Base-by-base conservation (phyloP, 2,797 vertebrate genomes). In the Antennarius maculatus region DNA sequence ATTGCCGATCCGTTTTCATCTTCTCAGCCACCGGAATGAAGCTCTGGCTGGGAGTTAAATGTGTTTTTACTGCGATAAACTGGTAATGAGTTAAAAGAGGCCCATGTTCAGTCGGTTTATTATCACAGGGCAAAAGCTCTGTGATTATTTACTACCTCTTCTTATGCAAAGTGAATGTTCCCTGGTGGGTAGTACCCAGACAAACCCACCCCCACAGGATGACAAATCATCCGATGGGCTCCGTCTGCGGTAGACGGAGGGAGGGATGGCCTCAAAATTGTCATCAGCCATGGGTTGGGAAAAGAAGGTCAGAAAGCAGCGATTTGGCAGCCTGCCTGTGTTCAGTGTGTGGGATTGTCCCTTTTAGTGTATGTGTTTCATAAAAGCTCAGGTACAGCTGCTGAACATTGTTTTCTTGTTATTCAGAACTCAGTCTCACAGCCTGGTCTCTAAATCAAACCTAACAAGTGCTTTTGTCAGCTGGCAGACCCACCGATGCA, bases 301-400 rank as follows among this genome's bases (percentile, higher is more conserved):
- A 86, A 87, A 85, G 73, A 83, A 90, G 89, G 89, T 91, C 89
- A 88, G 77, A 82, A 73, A 66, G 56, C 56, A 82, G 68, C 77
- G 61, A 67, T 79, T 55, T 88, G 88, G 84, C 69, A 3, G 70
- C 37, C 29, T 11, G 69, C 77, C 84, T 69, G 45, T 55, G 66
- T 79, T 58, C 50, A 18, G 70, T 58, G 68, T 69, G 66, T 64
- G 54, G 6, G 34, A 62, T 39, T 69, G 28, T 37, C 42, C 31
- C 34, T 28, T 13, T 2, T 29, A 45, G 55, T 57, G 15, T 42
- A 16, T 42, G 16, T 46, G 39, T 39, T 73, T 59, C 64, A 27
- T 50, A 57, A 72, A 70, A 70, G 62, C 72, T 62, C 23, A 65
- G 67, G 55, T 61, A 47, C 71, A 68, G 58, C 78, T 66, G 41